A percentile compares a stretch with the other conserved stretches of the same genome.
These are phyloP conservation scores for Brachycybe producta DNA, from an alignment of 2,888 invertebrate species.

Conservation along the genomic window DNA sequence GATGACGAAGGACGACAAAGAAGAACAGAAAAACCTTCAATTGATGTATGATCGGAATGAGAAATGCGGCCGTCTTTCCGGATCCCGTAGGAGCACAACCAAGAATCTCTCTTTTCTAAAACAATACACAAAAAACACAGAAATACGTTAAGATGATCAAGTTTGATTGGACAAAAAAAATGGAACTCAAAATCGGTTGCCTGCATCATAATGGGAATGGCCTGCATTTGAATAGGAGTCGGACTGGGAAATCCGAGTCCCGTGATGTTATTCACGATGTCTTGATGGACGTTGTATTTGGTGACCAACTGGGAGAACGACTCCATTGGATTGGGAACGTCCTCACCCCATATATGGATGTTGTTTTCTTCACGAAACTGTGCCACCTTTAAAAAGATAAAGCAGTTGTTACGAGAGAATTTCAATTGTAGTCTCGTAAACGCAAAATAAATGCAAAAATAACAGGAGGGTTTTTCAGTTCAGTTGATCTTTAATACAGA, in stretches of 20 bases:
- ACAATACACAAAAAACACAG: neutral
- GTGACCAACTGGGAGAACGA: constrained; percentile 51
- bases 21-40: constrained; percentile 38
- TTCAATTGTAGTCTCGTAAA: too few relatives aligned
- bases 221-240: constrained; percentile 86
- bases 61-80: constrained; percentile 91
- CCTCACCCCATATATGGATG: constrained; percentile 64
- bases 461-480: neutral
- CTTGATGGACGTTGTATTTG: constrained; percentile 47
- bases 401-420: too few relatives aligned
- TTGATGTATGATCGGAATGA: constrained; percentile 70
- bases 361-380: constrained; percentile 29
- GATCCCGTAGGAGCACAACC: constrained; percentile 96
- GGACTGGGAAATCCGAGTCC: constrained; percentile 59
- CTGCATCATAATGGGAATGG: constrained; percentile 73
- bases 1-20: neutral
- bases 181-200: too few relatives aligned
- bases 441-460: neutral
- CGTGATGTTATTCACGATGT: constrained; percentile 53
- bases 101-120: constrained; percentile 61
- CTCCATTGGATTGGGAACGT: constrained; percentile 60
- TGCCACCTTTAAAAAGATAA: constrained; percentile 6
- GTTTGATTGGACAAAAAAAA: constrained; percentile 18
- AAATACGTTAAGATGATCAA: neutral
- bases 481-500: neutral